Evolutionary conservation across 2,797 vertebrate species (phyloP), one percentile per base, ranked within the genome.

Genomic region (Hyperoplus lanceolatus): DNA sequence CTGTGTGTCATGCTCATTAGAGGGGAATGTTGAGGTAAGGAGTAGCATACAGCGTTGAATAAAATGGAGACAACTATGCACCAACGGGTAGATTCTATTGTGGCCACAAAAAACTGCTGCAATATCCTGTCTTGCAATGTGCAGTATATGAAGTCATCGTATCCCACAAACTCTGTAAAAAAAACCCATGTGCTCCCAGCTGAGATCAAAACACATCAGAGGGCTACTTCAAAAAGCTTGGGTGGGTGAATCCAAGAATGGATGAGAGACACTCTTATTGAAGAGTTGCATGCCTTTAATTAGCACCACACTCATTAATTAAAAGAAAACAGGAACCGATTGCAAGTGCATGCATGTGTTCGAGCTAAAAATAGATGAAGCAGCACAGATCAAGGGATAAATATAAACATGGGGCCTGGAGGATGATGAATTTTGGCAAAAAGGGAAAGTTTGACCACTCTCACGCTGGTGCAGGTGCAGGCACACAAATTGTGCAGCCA

Each of bases 221-320:
- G 18, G 66, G 59, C 18, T 69, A 41, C 56, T 77, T 42, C 10
- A 58, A 15, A 59, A 72, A 75, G 75, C 79, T 83, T 49, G 4
- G 49, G 84, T 75, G 68, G 81, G 64, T 9, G 54, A 83, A 75
- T 70, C 66, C 38, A 62, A 75, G 71, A 80, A 73, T 51, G 81
- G 73, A 80, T 67, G 62, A 76, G 75, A 86, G 79, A 72, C 70
- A 82, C 75, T 84, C 50, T 63, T 79, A 72, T 41, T 77, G 76
- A 89, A 82, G 73, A 88, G 82, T 67, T 83, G 73, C 70, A 72
- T 18, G 54, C 54, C 72, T 87, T 85, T 93, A 92, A 94, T 94
- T 92, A 94, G 87, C 79, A 55, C 74, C 56, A 6, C 48, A 79
- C 78, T 86, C 87, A 77, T 89, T 93, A 91, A 89, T 93, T 92